Evolutionary conservation across 2,113 vertebrate species (phyloP).

Genomic region (Saimiri boliviensis): DNA sequence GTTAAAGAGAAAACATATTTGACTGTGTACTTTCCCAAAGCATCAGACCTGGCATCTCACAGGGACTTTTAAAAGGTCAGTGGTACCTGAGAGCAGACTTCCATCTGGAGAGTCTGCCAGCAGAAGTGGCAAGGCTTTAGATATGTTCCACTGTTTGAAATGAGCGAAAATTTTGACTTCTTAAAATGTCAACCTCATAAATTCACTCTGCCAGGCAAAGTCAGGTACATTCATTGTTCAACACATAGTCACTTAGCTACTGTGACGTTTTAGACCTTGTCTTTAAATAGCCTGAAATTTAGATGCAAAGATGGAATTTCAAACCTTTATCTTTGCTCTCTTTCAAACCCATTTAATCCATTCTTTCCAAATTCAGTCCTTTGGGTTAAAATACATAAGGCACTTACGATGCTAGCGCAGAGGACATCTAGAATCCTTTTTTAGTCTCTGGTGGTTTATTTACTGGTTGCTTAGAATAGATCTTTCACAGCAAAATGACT

Average conservation of each 20-base stretch:
- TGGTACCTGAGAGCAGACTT: conserved; percentile 45
- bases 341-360: background rate
- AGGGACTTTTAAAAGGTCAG: conserved; percentile 51
- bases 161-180: conserved; percentile 44
- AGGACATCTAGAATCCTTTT: background rate
- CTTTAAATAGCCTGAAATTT: background rate
- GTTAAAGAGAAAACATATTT: background rate
- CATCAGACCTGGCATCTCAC: background rate
- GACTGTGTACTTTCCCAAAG: background rate
- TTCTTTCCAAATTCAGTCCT: background rate
- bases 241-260: background rate
- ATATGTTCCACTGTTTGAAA: background rate
- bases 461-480: background rate
- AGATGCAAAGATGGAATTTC: background rate
- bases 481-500: background rate
- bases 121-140: background rate
- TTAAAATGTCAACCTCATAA: conserved; percentile 66
- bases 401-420: background rate
- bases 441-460: background rate
- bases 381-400: background rate
- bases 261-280: accelerated
- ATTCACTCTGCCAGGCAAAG: conserved; percentile 23
- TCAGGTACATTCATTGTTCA: background rate
- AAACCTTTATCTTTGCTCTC: background rate
- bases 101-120: background rate